Evolutionary conservation across 2,888 invertebrate genomes (phyloP).

Genomic region (Agrilus cyanescens): DNA sequence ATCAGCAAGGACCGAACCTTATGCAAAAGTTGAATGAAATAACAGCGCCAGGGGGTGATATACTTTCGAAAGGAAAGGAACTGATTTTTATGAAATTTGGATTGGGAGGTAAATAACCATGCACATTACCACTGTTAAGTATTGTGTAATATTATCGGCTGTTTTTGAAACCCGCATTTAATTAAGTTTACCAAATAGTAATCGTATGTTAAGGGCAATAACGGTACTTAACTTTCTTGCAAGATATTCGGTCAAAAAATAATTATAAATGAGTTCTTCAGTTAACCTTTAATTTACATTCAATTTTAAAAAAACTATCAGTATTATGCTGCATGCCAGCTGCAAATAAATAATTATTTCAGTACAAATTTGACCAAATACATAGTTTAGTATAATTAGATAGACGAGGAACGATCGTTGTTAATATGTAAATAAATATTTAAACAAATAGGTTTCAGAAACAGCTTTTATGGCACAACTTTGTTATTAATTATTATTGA

Average conservation of each 20-base stretch:
- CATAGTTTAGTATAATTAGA: no score
- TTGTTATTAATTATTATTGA: constrained; percentile 14
- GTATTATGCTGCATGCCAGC: no score
- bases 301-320: not conserved
- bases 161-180: constrained; percentile 17
- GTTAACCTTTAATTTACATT: constrained; percentile 6
- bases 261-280: no score
- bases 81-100: constrained; percentile 91
- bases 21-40: constrained; percentile 86
- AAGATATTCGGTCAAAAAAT: not conserved
- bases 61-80: constrained; percentile 86
- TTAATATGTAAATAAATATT: not conserved
- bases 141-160: constrained; percentile 11
- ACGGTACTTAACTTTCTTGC: not conserved
- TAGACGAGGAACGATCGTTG: no score
- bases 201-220: not conserved
- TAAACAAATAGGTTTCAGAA: constrained; percentile 23
- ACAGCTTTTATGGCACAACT: constrained; percentile 28
- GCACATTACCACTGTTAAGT: constrained; percentile 11
- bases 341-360: no score
- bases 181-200: constrained; percentile 2
- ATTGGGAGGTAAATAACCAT: constrained; percentile 51
- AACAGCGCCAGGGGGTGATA: constrained; percentile 80
- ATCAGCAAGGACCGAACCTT: constrained; percentile 54
- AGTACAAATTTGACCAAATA: no score